Percentiles rank a stretch among this genome's conserved stretches.
Conservation (phyloP, 1,140 invertebrate species). For the Acromyrmex heyeri region DNA sequence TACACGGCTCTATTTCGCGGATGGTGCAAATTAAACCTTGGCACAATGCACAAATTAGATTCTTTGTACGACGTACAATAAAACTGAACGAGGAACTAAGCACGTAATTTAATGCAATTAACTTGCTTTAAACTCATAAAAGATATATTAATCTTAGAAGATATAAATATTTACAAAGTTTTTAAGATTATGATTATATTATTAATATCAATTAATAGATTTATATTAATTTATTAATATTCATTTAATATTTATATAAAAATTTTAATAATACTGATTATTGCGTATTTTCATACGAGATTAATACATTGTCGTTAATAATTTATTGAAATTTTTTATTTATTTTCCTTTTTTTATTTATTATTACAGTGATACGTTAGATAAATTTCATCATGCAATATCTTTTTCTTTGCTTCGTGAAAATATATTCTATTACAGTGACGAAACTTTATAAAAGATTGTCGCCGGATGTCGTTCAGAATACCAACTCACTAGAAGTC, state of each 20-base stretch:
- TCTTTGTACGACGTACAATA: conserved; percentile 21
- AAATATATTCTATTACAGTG: background rate
- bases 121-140: background rate
- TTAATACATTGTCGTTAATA: background rate
- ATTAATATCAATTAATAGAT: background rate
- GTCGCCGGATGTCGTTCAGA: background rate
- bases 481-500: background rate
- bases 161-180: background rate
- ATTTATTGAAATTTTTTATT: background rate
- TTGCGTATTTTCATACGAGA: background rate
- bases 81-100: background rate
- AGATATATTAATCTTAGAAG: background rate
- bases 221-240: background rate
- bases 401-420: background rate
- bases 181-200: background rate
- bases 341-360: background rate
- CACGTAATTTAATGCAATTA: background rate
- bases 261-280: background rate
- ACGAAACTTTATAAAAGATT: background rate
- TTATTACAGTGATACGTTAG: background rate
- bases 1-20: conserved; percentile 17
- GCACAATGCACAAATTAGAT: conserved; percentile 29
- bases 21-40: conserved; percentile 31
- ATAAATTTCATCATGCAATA: background rate
- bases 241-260: too few relatives aligned